Conservation (phyloP, 2,797 vertebrate species). For the Anniella stebbinsi region DNA sequence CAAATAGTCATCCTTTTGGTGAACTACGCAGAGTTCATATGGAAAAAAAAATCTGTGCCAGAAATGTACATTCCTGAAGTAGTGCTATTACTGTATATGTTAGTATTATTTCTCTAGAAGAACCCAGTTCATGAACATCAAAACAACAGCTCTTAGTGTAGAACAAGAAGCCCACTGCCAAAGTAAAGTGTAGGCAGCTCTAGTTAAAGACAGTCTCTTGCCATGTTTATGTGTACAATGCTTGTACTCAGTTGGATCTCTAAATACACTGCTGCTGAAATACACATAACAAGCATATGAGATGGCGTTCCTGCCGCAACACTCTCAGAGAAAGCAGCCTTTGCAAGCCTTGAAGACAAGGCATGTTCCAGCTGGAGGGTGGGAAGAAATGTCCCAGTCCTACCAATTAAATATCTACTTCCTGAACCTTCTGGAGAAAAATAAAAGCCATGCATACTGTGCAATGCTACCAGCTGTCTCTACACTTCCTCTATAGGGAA, state of each 20-base stretch:
- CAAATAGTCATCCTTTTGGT: neutral
- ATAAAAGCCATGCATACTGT: slow-evolving; percentile 11
- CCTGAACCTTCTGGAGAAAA: slow-evolving; percentile 32
- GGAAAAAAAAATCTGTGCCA: too few relatives aligned
- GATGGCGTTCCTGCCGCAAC: neutral
- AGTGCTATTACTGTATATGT: neutral
- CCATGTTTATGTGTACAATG: slow-evolving; percentile 4
- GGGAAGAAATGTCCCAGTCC: slow-evolving; percentile 38
- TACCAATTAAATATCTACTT: slow-evolving; percentile 44
- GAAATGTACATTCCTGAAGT: neutral
- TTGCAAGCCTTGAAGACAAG: slow-evolving; percentile 9
- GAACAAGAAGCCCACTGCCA: neutral
- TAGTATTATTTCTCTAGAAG: neutral
- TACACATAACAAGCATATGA: slow-evolving; percentile 12
- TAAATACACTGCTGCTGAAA: slow-evolving; percentile 13
- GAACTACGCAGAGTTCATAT: neutral
- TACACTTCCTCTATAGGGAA: slow-evolving; percentile 10
- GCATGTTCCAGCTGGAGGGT: slow-evolving; percentile 38
- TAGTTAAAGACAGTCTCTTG: neutral
- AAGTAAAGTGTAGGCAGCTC: neutral
- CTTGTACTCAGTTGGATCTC: neutral
- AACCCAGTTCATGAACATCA: neutral
- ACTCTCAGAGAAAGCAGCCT: slow-evolving; percentile 11
- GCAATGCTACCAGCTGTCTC: slow-evolving; percentile 37
- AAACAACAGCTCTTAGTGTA: neutral